Evolutionary conservation across 1,140 invertebrate species (phyloP).

Genomic region (Leptestheria dahalacensis): DNA sequence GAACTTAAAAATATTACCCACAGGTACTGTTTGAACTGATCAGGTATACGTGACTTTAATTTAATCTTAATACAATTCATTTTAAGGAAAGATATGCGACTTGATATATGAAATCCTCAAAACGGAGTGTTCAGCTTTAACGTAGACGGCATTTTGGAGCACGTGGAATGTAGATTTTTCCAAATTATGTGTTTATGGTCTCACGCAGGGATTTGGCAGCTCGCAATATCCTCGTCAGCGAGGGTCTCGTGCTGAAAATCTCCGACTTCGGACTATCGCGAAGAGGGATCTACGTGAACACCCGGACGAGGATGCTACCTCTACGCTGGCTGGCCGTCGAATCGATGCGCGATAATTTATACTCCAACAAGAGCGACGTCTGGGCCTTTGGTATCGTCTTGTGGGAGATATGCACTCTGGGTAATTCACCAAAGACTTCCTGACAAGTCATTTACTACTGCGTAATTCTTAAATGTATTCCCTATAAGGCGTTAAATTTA

Average conservation of each 20-base stretch:
- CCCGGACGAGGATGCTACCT: conserved; percentile 37
- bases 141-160: no score
- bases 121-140: no score
- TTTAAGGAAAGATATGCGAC: no score
- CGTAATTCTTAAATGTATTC: no score
- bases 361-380: conserved; percentile 24
- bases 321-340: conserved; percentile 86
- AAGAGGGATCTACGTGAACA: conserved; percentile 43
- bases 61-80: no score
- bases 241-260: conserved; percentile 51
- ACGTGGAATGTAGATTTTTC: no score
- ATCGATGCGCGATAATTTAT: conserved; percentile 69
- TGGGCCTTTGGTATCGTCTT: conserved; percentile 25
- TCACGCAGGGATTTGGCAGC: conserved; percentile 57
- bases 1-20: conserved; percentile 50
- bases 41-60: no score
- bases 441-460: no score
- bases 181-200: no score
- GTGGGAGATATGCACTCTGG: conserved; percentile 36
- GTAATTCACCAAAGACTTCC: conserved; percentile 25
- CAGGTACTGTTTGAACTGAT: no score
- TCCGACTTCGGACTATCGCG: conserved; percentile 62
- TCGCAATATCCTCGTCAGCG: conserved; percentile 54
- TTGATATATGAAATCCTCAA: no score
- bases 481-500: no score